Evolutionary conservation across 2,113 vertebrate genomes (phyloP), one percentile per base, ranked within the genome.

Genomic region (Ceratotherium simum): DNA sequence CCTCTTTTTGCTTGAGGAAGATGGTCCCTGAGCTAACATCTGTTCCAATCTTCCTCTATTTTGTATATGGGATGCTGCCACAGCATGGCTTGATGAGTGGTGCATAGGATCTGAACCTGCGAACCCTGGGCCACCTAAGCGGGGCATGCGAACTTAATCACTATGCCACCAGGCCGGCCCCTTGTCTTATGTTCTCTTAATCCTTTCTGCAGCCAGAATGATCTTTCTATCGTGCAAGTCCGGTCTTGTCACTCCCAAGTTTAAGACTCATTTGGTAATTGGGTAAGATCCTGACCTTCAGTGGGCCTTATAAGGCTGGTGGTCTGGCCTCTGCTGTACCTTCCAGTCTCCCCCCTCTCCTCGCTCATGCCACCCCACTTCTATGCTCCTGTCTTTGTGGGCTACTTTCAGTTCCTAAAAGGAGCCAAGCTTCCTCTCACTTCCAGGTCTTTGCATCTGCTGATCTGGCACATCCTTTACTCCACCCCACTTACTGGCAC

Each of bases 371-470:
- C 17, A 0, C 72, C 39, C 13, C 2, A 14, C 39, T n/a, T 4
- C 31, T 36, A 3, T 2, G 27, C 60, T 60, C 36, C 23, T 39
- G 20, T 21, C 56, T 72, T 14, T 80, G 56, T 18, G 58, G 89
- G 70, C 48, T 27, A 23, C n/a, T 93, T 88, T 91, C 91, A 18
- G 69, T 91, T 97, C 86, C 90, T 80, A 12, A 64, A 67, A 29
- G 6, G 9, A 84, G 46, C 62, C 76, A 64, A 65, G 62, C 2
- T 31, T 17, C 25, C 58, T 93, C 72, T 96, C 86, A 75, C 86
- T 95, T 96, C 95, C 58, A 89, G 65, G 42, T 95, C 92, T 73
- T 29, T 14, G 12, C 29, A 16, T 62, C 69, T 23, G n/a, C 69
- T 20, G 36, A 27, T 8, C 33, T 48, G 20, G 31, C 33, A 54